Conservation (phyloP, 2,797 vertebrate genomes). For the Ceyx erithaca region DNA sequence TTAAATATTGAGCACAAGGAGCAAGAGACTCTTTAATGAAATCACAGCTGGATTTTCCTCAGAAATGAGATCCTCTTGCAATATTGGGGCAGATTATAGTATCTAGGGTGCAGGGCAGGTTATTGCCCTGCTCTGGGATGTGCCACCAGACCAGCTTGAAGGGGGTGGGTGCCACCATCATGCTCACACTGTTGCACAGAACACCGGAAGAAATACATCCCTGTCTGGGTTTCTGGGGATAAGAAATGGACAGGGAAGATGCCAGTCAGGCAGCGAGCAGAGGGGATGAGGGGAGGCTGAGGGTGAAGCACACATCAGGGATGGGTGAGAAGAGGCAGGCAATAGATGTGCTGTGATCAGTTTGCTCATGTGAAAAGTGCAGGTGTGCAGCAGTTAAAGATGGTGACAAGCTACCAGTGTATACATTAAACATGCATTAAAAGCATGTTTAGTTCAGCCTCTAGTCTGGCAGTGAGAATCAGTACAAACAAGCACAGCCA, state of each 20-base stretch:
- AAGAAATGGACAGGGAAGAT: not conserved
- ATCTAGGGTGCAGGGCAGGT: not conserved
- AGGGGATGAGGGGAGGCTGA: not conserved
- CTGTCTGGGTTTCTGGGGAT: not conserved
- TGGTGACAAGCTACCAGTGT: accelerated
- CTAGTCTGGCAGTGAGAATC: not conserved
- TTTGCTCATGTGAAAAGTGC: not conserved
- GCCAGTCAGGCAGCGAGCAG: not conserved
- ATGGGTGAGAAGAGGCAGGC: not conserved
- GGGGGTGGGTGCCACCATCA: accelerated
- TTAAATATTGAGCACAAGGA: slow-evolving; percentile 52
- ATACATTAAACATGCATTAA: not conserved
- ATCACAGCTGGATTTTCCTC: slow-evolving; percentile 43
- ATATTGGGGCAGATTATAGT: not conserved
- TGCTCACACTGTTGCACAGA: accelerated
- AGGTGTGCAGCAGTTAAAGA: not conserved
- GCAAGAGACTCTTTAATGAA: slow-evolving; percentile 31
- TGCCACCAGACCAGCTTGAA: not conserved
- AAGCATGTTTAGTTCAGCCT: not conserved
- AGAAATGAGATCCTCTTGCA: not conserved
- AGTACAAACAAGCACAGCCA: not conserved
- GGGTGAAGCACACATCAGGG: not conserved
- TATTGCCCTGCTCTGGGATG: not conserved
- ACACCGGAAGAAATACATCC: not conserved
- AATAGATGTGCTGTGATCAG: accelerated